A percentile compares a stretch with the other conserved stretches of the same genome.
phyloP scores from a whole-genome alignment of 2,888 invertebrate species.

The Galeruca laticollis region DNA sequence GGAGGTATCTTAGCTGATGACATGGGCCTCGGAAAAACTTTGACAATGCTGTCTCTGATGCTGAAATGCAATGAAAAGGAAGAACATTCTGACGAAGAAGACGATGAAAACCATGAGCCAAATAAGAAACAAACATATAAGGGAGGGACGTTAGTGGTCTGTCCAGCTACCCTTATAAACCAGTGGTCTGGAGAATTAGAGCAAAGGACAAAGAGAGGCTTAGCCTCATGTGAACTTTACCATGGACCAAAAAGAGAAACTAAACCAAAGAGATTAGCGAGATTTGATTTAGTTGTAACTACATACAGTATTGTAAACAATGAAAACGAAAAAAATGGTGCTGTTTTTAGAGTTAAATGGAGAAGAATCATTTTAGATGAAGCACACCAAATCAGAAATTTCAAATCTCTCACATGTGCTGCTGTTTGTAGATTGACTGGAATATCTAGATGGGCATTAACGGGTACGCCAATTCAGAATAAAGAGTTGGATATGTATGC shows the following conservation, averaged over 20 bases:
- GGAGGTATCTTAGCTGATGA: slow-evolving; percentile 84
- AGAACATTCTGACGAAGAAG: slow-evolving; percentile 54
- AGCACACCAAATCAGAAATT: slow-evolving; percentile 92
- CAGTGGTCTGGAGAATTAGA: slow-evolving; percentile 91
- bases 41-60: slow-evolving; percentile 84
- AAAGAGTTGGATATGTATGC: slow-evolving; percentile 87
- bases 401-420: slow-evolving; percentile 80
- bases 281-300: slow-evolving; percentile 87
- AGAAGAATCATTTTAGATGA: slow-evolving; percentile 91
- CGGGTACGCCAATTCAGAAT: slow-evolving; percentile 97
- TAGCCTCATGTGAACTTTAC: slow-evolving; percentile 77
- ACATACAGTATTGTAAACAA: slow-evolving; percentile 84
- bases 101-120: slow-evolving; percentile 33
- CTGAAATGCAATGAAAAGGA: slow-evolving; percentile 69
- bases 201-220: slow-evolving; percentile 72
- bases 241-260: slow-evolving; percentile 84
- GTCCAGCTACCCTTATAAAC: slow-evolving; percentile 89
- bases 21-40: slow-evolving; percentile 87
- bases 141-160: slow-evolving; percentile 85
- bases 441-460: slow-evolving; percentile 83
- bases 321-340: slow-evolving; percentile 72
- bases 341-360: slow-evolving; percentile 82
- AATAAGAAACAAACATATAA: slow-evolving; percentile 40
- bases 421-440: slow-evolving; percentile 77
- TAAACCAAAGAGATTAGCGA: slow-evolving; percentile 73